Evolutionary conservation across 2,797 vertebrate species (phyloP).

Genomic region (Balearica regulorum): DNA sequence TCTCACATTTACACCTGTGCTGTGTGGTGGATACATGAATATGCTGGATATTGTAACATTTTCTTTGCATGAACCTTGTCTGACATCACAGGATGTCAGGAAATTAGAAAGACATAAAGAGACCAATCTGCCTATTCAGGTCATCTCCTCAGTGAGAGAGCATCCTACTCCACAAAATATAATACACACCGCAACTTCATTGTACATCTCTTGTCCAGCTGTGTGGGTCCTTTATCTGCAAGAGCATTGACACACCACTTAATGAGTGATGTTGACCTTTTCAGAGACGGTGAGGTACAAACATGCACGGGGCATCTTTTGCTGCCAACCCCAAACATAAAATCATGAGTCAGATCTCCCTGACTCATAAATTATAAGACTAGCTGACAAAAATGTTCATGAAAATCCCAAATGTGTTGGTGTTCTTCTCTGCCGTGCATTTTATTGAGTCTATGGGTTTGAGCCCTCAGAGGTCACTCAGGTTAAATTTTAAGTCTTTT

Average conservation of each 20-base stretch:
- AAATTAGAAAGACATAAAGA: neutral
- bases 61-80: neutral
- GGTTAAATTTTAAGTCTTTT: conserved; percentile 16
- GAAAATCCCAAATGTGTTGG: neutral
- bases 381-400: neutral
- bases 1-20: neutral
- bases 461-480: neutral
- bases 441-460: neutral
- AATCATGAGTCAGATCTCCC: neutral
- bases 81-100: neutral
- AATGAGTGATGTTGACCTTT: neutral
- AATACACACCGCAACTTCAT: neutral
- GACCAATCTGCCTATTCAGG: neutral
- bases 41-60: neutral
- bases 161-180: neutral
- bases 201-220: neutral
- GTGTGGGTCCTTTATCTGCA: neutral
- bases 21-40: neutral
- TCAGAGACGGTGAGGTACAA: neutral
- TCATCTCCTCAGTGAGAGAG: neutral
- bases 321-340: neutral
- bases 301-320: neutral
- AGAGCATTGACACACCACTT: neutral
- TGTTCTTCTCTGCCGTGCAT: neutral
- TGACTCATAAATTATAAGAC: neutral